Evolutionary conservation across 2,113 vertebrate genomes (phyloP), one percentile per base, ranked within the genome.

Genomic region (Saccopteryx bilineata): DNA sequence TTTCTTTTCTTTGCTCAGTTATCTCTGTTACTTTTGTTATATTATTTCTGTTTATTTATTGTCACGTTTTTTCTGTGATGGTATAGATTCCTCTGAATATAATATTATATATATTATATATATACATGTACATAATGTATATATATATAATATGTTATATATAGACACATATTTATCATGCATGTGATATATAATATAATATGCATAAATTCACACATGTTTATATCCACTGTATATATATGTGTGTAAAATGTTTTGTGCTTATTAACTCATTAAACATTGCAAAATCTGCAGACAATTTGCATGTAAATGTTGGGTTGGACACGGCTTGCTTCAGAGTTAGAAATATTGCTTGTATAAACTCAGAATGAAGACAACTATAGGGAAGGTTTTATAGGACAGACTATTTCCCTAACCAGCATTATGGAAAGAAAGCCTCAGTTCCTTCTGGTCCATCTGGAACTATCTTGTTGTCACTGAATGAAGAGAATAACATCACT

Each of bases 41-140:
- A 78, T 46, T 66, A 79, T 79, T 71, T 94, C 56, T 88, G 28
- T 5, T 50, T 91, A 39, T 76, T 81, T 21, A 52, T 82, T 82
- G 6, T 61, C 33, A 54, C 74, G 6, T 17, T 5, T 56, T 68
- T 68, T 74, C 14, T 68, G 91, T 60, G 31, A 31, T 50, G 10
- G 10, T 58, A 5, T 81, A 58, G 17, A 3, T 89, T 33, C 7
- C 10, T 15, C 19, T 65, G 21, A 85, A 50, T 48, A 39, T 63
- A 24, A 61, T 33, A 66, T 39, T 39, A 39, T 39, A 39, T 39
- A 39, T 39, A 39, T 39, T 39, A 39, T 39, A 39, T 39, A 39
- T 39, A 39, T 39, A 39, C 39, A 39, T 39, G 2, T 39, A 39
- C 39, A 39, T 39, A 66, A 66, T 65, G 11, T 14, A 54, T 54